phyloP scores from a whole-genome alignment of 2,888 invertebrate genomes.

The Odontocolon sp. region DNA sequence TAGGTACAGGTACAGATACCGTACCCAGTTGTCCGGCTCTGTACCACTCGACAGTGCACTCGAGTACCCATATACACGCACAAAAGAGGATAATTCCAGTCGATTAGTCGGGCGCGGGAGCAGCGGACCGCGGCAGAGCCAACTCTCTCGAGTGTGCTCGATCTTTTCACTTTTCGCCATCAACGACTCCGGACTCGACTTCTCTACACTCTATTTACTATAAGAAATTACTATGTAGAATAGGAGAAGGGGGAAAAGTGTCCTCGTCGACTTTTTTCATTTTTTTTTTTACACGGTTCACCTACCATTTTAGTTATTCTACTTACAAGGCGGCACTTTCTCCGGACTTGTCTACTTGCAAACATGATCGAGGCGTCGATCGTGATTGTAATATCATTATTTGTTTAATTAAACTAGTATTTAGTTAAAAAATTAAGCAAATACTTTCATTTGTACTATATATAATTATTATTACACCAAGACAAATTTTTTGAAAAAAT shows the following conservation, averaged over 20 bases:
- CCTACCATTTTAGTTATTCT: not conserved
- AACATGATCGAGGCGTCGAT: not conserved
- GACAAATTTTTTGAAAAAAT: too few species aligned
- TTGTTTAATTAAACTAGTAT: not conserved
- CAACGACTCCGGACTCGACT: constrained; percentile 1
- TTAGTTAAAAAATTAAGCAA: not conserved
- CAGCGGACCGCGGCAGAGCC: constrained; percentile 37
- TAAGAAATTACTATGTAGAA: constrained; percentile 18
- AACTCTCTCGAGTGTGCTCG: constrained; percentile 35
- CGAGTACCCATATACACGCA: constrained; percentile 1
- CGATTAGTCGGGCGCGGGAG: constrained; percentile 43
- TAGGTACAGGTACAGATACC: too few species aligned
- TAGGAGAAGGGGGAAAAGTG: constrained; percentile 29
- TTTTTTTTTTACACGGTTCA: constrained; percentile 10
- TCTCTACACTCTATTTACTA: constrained; percentile 20
- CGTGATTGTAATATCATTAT: not conserved
- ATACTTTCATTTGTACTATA: too few species aligned
- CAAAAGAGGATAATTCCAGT: constrained; percentile 48
- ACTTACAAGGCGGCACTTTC: constrained; percentile 48
- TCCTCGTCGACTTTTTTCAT: constrained; percentile 12
- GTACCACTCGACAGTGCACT: not conserved
- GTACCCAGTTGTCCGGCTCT: too few species aligned
- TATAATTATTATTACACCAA: too few species aligned
- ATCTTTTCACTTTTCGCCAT: constrained; percentile 50
- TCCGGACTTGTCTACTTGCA: constrained; percentile 26